phyloP scores from a whole-genome alignment of 2,797 vertebrate genomes.

The Phalanger gymnotis region DNA sequence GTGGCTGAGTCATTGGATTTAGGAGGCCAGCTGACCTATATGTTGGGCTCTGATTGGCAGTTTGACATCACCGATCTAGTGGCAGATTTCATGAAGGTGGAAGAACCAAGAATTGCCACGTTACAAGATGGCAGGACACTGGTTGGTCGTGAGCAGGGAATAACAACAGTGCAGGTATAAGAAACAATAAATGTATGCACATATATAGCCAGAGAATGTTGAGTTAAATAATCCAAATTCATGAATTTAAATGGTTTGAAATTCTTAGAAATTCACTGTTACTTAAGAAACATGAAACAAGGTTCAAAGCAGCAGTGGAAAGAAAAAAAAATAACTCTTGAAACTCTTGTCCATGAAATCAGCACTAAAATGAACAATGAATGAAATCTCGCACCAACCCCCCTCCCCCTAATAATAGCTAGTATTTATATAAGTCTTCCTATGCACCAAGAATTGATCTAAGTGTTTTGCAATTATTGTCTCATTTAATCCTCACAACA shows the following conservation, averaged over 20 bases:
- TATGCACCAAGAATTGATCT: neutral
- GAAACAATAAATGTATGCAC: neutral
- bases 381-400: neutral
- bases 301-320: neutral
- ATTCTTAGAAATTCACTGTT: neutral
- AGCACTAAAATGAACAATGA: neutral
- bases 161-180: slow-evolving; percentile 94
- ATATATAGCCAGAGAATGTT: neutral
- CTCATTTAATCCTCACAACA: neutral
- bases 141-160: slow-evolving; percentile 92
- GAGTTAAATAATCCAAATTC: neutral
- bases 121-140: slow-evolving; percentile 91
- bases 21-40: slow-evolving; percentile 90
- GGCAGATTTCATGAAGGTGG: slow-evolving; percentile 93
- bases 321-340: neutral
- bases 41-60: slow-evolving; percentile 97
- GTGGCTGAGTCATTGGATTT: slow-evolving; percentile 90
- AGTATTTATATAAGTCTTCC: neutral
- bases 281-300: neutral
- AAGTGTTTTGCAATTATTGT: neutral
- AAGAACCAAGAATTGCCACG: slow-evolving; percentile 91
- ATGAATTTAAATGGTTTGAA: neutral
- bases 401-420: neutral
- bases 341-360: neutral
- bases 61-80: slow-evolving; percentile 96